Evolutionary conservation across 1,140 invertebrate species (phyloP).

Genomic region (Notospermus geniculatus): DNA sequence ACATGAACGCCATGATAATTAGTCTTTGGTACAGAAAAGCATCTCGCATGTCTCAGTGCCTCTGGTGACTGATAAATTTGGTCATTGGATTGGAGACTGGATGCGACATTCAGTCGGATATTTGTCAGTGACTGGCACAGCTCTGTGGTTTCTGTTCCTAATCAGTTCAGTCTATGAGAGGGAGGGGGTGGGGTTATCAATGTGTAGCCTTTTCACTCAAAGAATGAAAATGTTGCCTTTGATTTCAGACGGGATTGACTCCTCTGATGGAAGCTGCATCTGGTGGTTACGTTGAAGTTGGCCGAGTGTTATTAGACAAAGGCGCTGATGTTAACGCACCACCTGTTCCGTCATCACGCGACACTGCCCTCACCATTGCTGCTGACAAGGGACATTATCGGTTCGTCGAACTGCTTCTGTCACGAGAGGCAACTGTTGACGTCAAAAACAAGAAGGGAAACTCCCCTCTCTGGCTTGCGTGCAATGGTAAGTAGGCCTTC

Average conservation of each 20-base stretch:
- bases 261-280: slow-evolving; percentile 99
- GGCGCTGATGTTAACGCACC: slow-evolving; percentile 98
- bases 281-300: slow-evolving; percentile 98
- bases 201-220: too few species aligned
- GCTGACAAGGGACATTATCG: slow-evolving; percentile 98
- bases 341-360: slow-evolving; percentile 93
- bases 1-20: too few species aligned
- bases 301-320: slow-evolving; percentile 89
- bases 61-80: too few species aligned
- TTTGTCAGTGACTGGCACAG: too few species aligned
- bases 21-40: too few species aligned
- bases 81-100: too few species aligned
- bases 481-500: slow-evolving; percentile 77
- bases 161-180: too few species aligned
- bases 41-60: too few species aligned
- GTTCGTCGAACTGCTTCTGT: slow-evolving; percentile 84
- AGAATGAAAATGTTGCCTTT: slow-evolving; percentile 1
- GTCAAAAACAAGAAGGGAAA: slow-evolving; percentile 99
- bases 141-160: too few species aligned
- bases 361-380: slow-evolving; percentile 97
- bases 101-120: too few species aligned
- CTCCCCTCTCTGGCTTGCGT: slow-evolving; percentile 95
- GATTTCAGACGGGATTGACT: slow-evolving; percentile 83
- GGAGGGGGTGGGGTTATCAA: too few species aligned
- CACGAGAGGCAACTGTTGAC: slow-evolving; percentile 82